Evolutionary conservation across 2,888 invertebrate genomes (phyloP), one percentile per base, ranked within the genome.

Genomic region (Drymonia ruficornis): DNA sequence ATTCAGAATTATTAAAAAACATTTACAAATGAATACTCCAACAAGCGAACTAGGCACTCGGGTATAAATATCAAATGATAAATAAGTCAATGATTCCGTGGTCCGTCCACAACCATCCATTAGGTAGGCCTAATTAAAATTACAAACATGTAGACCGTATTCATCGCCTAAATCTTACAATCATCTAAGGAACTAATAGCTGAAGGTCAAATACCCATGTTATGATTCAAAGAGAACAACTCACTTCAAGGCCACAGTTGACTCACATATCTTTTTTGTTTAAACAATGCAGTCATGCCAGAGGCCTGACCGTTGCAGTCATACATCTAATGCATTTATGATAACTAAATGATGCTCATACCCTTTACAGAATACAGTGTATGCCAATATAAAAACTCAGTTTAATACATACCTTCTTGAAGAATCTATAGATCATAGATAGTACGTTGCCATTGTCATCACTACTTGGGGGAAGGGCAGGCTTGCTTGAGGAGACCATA

Each of bases 351-450:
- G 31, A 31, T 31, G 11, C n/a, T 40, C n/a, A n/a, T n/a, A n/a
- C 16, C 15, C 12, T 40, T 40, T 31, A 31, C 11, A 11, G 31
- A 11, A 31, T 2, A 23, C 23, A 2, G 23, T 18, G 42, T 4
- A 42, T n/a, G 5, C 6, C 18, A 42, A 8, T 40, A 4, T 15
- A 40, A 8, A 42, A 49, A 48, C 3, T 13, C 36, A n/a, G 36
- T n/a, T n/a, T 36, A 36, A 36, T 29, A 57, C 77, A 76, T 78
- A 94, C 94, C 88, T 96, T 96, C 81, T 96, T 96, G 31, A 94
- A 91, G 61, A 94, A 93, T 72, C 94, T 93, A 72, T 95, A 95
- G 51, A 95, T 86, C 62, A 95, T 83, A 23, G 94, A 92, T 51
- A 95, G 76, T 53, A 96, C 94, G 80, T 93, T 93, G 46, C 78